Conservation (phyloP, 1,140 invertebrate genomes). For the Microplitis demolitor region DNA sequence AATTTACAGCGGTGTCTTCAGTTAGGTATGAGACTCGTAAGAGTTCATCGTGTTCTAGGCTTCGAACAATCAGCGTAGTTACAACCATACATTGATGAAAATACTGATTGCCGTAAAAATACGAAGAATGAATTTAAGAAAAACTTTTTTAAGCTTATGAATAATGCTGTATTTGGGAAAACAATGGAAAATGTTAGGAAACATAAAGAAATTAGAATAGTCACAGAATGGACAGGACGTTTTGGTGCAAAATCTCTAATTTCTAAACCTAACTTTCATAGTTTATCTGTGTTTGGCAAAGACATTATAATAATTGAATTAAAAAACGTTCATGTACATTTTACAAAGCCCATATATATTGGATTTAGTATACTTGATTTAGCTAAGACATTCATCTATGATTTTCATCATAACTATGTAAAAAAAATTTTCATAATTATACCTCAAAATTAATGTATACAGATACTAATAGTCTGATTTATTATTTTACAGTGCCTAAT, state of each 20-base stretch:
- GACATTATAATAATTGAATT: conserved; percentile 43
- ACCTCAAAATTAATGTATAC: conserved; percentile 4
- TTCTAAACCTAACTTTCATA: conserved; percentile 53
- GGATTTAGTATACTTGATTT: not conserved
- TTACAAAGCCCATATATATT: not conserved
- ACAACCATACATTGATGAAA: conserved; percentile 53
- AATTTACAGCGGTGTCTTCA: conserved; percentile 59
- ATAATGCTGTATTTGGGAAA: conserved; percentile 61
- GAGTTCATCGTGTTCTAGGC: conserved; percentile 60
- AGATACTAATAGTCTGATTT: conserved; percentile 13
- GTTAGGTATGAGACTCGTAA: conserved; percentile 56
- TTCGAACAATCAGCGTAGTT: conserved; percentile 62
- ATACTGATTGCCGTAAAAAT: conserved; percentile 45
- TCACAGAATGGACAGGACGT: conserved; percentile 44
- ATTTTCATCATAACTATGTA: conserved; percentile 45
- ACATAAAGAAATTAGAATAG: conserved; percentile 51
- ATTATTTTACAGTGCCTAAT: no score
- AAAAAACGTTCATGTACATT: not conserved
- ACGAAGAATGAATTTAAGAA: conserved; percentile 59
- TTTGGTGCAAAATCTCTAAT: conserved; percentile 46
- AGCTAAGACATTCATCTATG: conserved; percentile 27
- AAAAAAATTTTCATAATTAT: conserved; percentile 28
- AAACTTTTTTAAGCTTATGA: conserved; percentile 62
- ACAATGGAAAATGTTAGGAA: conserved; percentile 62
- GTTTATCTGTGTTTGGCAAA: conserved; percentile 48